Conservation (phyloP, 2,113 vertebrate genomes). For the Pedionomus torquatus region DNA sequence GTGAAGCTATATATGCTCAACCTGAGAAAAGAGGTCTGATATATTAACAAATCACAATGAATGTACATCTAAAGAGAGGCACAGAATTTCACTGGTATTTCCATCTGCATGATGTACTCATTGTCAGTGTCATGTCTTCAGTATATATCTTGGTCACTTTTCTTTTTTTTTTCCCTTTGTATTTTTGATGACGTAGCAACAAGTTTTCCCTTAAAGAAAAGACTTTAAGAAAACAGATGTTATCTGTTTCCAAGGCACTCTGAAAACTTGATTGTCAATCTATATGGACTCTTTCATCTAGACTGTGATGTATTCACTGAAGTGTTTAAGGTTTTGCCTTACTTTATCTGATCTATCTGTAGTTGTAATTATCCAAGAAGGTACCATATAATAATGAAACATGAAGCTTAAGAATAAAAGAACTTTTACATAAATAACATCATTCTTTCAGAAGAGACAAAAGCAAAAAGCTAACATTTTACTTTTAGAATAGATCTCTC, state of each 20-base stretch:
- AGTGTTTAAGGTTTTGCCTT: background rate
- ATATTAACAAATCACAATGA: background rate
- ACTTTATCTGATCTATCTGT: background rate
- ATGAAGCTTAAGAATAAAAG: background rate
- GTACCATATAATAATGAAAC: background rate
- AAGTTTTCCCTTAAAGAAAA: background rate
- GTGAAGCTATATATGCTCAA: background rate
- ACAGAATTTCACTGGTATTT: background rate
- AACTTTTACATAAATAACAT: background rate
- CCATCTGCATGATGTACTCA: background rate
- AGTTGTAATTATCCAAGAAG: background rate
- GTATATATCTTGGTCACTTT: background rate
- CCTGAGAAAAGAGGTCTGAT: background rate
- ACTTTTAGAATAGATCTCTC: background rate
- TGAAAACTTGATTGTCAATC: background rate
- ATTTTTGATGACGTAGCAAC: background rate
- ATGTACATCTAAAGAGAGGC: background rate
- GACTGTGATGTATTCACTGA: background rate
- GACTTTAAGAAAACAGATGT: background rate
- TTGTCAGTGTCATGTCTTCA: background rate
- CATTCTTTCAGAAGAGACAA: background rate
- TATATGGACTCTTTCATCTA: background rate
- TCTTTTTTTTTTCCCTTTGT: background rate
- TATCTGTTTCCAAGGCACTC: background rate
- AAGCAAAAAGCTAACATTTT: background rate